phyloP scores from a whole-genome alignment of 2,888 invertebrate genomes.

The Muscina levida region DNA sequence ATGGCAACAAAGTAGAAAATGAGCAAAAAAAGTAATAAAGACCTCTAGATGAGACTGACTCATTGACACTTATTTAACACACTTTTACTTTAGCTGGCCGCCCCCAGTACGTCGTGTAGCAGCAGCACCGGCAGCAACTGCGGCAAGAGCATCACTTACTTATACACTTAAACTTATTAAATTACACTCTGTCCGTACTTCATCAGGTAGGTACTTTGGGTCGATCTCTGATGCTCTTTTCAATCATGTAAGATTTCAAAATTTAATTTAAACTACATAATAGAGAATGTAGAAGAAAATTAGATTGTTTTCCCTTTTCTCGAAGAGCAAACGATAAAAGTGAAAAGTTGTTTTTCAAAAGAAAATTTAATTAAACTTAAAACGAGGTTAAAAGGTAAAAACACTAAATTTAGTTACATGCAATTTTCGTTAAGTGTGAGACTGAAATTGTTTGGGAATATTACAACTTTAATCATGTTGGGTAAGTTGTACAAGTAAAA shows the following conservation, averaged over 20 bases:
- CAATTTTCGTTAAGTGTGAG: neutral
- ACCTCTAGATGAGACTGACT: neutral
- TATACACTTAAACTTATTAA: slow-evolving; percentile 61
- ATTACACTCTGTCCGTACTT: slow-evolving; percentile 50
- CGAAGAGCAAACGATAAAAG: slow-evolving; percentile 2
- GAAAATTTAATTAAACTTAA: slow-evolving; percentile 30
- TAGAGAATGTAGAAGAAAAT: slow-evolving; percentile 28
- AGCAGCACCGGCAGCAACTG: no score
- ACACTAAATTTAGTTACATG: neutral
- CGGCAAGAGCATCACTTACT: slow-evolving; percentile 28
- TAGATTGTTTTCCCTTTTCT: slow-evolving; percentile 12
- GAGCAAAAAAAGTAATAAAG: neutral
- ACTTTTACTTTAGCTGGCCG: slow-evolving; percentile 34
- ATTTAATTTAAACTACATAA: slow-evolving; percentile 31
- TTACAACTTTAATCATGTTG: no score
- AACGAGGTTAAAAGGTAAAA: slow-evolving; percentile 32
- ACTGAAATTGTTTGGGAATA: no score
- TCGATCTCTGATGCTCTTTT: neutral
- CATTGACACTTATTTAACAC: slow-evolving; percentile 57
- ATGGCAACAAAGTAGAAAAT: slow-evolving; percentile 22
- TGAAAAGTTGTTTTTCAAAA: slow-evolving; percentile 22
- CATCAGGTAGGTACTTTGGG: neutral
- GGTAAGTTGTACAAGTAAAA: no score
- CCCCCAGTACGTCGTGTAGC: no score
- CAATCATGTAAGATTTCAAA: slow-evolving; percentile 27